Conservation (phyloP, 2,113 vertebrate species). For the Numenius arquata region DNA sequence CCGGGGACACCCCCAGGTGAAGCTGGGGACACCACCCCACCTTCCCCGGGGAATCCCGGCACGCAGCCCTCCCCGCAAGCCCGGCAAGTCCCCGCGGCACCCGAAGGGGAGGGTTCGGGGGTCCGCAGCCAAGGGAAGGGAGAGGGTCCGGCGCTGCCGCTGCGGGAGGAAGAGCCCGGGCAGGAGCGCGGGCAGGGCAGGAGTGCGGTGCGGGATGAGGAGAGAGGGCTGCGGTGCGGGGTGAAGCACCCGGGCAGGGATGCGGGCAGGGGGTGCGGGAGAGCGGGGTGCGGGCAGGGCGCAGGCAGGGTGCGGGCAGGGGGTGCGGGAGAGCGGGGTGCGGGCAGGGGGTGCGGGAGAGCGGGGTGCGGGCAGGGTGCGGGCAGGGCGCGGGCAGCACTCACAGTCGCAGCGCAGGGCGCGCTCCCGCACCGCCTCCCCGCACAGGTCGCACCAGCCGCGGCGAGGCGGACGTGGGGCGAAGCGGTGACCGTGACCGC, state of each 20-base stretch:
- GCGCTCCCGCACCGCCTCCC: constrained; percentile 73
- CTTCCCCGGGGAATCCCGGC: neutral
- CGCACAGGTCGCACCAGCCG: constrained; percentile 90
- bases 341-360: neutral
- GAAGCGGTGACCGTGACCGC: constrained; percentile 85
- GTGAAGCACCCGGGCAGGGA: neutral
- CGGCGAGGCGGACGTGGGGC: constrained; percentile 53
- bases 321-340: too few species aligned
- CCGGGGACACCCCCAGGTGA: neutral
- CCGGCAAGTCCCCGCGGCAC: neutral
- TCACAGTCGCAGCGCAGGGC: constrained; percentile 87
- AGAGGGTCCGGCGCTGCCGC: neutral
- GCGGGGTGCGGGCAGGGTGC: neutral
- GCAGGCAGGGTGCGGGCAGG: neutral
- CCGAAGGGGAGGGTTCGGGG: neutral
- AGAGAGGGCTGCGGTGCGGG: neutral
- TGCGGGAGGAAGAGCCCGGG: neutral
- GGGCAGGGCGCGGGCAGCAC: constrained; percentile 15
- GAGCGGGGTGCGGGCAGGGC: neutral
- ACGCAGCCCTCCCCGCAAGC: neutral
- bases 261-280: neutral
- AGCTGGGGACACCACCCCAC: neutral
- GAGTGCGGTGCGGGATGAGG: neutral
- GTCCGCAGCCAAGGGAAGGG: neutral
- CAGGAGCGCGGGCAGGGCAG: neutral